Conservation (phyloP, 2,888 invertebrate genomes). For the Periphyllus acericola region DNA sequence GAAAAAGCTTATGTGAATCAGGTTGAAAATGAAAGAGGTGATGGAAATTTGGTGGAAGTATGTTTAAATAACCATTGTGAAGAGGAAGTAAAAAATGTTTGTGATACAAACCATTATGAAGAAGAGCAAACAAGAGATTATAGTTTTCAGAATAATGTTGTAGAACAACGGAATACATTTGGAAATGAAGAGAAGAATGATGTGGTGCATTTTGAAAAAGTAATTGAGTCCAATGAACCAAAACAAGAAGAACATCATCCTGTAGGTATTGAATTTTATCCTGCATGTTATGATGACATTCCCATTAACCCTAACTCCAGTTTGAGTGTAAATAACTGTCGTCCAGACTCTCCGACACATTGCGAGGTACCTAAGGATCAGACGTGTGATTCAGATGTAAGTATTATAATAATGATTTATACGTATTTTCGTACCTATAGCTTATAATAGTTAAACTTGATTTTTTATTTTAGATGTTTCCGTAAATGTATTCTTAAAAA, state of each 20-base stretch:
- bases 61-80: not conserved
- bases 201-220: constrained; percentile 20
- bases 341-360: constrained; percentile 50
- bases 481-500: not conserved
- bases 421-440: not conserved
- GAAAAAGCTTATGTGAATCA: not conserved
- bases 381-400: constrained; percentile 23
- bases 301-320: constrained; percentile 39
- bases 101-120: not conserved
- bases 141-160: constrained; percentile 47
- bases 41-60: constrained; percentile 14
- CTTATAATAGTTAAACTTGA: not conserved
- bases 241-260: not conserved
- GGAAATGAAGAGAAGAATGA: not conserved
- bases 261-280: not conserved
- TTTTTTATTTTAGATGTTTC: not conserved
- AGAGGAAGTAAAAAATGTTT: not conserved
- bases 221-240: not conserved
- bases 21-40: constrained; percentile 7
- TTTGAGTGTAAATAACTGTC: constrained; percentile 51
- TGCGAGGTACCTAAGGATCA: constrained; percentile 51
- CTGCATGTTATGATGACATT: constrained; percentile 47
- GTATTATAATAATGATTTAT: constrained; percentile 5
- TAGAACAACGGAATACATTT: constrained; percentile 27
- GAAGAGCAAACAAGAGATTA: constrained; percentile 30